phyloP scores from a whole-genome alignment of 1,140 invertebrate genomes.

The Trissolcus basalis region DNA sequence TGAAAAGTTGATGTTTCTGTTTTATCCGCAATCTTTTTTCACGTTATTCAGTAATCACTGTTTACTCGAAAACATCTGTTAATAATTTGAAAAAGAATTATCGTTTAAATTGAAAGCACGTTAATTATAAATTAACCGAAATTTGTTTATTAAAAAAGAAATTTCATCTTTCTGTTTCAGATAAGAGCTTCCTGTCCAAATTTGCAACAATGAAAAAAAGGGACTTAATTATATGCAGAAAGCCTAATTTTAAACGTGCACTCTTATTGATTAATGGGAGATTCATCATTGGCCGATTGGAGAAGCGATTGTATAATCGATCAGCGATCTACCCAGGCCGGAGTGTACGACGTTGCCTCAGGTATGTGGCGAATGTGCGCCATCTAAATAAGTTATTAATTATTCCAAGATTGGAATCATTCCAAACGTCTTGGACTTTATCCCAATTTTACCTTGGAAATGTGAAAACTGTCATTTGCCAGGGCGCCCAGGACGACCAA shows the following conservation, averaged over 20 bases:
- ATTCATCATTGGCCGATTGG: conserved; percentile 15
- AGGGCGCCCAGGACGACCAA: conserved; percentile 31
- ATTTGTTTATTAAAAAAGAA: too few species aligned
- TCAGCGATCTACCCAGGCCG: conserved; percentile 22
- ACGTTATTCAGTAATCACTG: too few species aligned
- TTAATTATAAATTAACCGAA: too few species aligned
- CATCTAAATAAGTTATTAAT: conserved; percentile 71
- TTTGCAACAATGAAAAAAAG: too few species aligned
- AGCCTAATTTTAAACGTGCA: conserved; percentile 2
- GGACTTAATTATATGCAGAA: neutral
- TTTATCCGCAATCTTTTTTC: neutral
- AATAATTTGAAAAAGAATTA: too few species aligned
- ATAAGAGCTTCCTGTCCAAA: too few species aligned
- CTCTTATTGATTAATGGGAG: conserved; percentile 4
- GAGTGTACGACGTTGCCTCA: conserved; percentile 43
- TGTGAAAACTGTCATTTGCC: conserved; percentile 54
- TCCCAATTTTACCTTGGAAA: conserved; percentile 63
- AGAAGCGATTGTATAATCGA: conserved; percentile 46
- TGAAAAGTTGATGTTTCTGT: conserved; percentile 37
- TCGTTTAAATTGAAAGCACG: too few species aligned
- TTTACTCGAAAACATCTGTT: too few species aligned
- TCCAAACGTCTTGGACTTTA: conserved; percentile 70
- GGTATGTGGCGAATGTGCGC: conserved; percentile 50
- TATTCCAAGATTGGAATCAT: conserved; percentile 67
- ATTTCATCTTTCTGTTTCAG: too few species aligned